A percentile compares a stretch with the other conserved stretches of the same genome.
phyloP scores from a whole-genome alignment of 1,140 invertebrate genomes.

The Vanessa tameamea region DNA sequence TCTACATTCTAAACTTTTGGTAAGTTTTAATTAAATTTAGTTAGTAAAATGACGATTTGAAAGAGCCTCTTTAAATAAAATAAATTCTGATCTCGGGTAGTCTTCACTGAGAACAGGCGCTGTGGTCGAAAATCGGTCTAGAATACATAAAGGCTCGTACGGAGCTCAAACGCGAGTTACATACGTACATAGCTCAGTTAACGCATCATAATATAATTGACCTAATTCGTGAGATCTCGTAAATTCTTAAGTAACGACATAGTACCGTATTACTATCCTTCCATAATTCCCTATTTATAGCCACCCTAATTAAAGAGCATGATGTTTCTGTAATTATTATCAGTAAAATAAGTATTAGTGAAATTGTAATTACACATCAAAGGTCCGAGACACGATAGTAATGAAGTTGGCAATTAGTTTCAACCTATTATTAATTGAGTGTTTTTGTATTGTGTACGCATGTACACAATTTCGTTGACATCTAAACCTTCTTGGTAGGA shows the following conservation, averaged over 20 bases:
- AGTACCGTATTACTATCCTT: slow-evolving; percentile 30
- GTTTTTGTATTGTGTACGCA: neutral
- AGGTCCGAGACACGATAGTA: too few relatives aligned
- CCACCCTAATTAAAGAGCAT: slow-evolving; percentile 24
- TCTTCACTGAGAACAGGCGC: neutral
- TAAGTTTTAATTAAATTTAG: too few relatives aligned
- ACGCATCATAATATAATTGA: slow-evolving; percentile 22
- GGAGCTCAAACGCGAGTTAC: neutral
- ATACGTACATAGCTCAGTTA: slow-evolving; percentile 2
- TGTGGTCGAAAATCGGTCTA: neutral
- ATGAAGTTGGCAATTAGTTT: too few relatives aligned
- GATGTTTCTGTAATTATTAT: slow-evolving; percentile 11
- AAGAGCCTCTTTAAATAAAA: too few relatives aligned
- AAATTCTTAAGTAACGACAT: slow-evolving; percentile 37
- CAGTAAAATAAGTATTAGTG: slow-evolving; percentile 13
- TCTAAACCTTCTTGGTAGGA: too few relatives aligned
- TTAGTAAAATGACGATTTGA: too few relatives aligned
- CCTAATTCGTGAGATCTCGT: slow-evolving; percentile 36
- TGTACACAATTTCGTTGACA: too few relatives aligned
- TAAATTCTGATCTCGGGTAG: too few relatives aligned
- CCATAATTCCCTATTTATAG: slow-evolving; percentile 32
- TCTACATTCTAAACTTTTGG: too few relatives aligned
- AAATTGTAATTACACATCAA: slow-evolving; percentile 3
- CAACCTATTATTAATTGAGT: neutral
- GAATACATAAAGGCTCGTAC: neutral